Evolutionary conservation across 2,797 vertebrate species (phyloP), one percentile per base, ranked within the genome.

Genomic region (Onychomys leucogaster): DNA sequence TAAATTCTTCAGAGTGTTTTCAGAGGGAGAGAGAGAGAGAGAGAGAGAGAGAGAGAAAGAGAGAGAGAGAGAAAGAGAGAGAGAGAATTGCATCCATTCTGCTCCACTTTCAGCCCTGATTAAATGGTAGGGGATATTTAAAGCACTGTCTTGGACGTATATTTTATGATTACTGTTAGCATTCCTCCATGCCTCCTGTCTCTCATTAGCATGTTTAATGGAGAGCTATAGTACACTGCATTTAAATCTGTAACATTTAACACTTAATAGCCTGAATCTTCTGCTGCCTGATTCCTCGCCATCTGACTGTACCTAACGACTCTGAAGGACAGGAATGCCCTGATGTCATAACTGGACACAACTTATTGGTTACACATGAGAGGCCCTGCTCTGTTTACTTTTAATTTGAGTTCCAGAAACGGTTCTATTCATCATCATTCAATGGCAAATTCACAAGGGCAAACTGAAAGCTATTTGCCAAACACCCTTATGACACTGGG

Each of bases 401-500:
- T 97, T 92, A 94, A 86, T 88, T 94, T 94, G 88, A 82, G 69
- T 95, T 96, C 96, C 92, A 94, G 94, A 94, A 95, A 83, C 61
- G 83, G 55, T 85, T 92, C 32, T 49, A 95, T 98, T 95, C 95
- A 97, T 95, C 92, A 97, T 95, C 89, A 95, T 46, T 71, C 86
- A 93, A 21, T 55, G 69, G 0, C 25, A 32, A 77, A 34, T 3
- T 0, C n/a, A 94, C 81, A 89, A 96, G 86, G n/a, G 96, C 95
- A 95, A 88, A 92, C 6, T 1, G 1, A 84, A 95, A 95, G 85
- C 73, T 89, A 49, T 59, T 32, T 94, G 80, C 59, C 85, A 84
- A 94, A 82, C 49, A 73, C n/a, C 8, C 57, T 76, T n/a, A 92
- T 57, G 34, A 94, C 95, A 63, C 57, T 32, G 65, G 88, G 83